Evolutionary conservation across 2,888 invertebrate species (phyloP).

Genomic region (Drosophila fungiperda): DNA sequence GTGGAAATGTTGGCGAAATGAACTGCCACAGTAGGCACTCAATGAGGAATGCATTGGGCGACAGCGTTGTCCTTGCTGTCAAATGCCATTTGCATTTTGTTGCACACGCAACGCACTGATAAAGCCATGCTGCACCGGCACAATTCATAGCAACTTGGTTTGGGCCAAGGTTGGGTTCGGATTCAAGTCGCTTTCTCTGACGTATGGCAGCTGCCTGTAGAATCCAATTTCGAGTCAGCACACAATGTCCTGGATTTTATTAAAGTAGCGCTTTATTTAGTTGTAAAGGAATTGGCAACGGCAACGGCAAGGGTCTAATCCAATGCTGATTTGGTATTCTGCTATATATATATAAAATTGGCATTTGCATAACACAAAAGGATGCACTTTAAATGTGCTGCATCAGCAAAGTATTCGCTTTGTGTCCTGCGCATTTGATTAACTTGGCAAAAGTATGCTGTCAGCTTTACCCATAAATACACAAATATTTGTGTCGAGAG

Average conservation of each 20-base stretch:
- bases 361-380: slow-evolving; percentile 43
- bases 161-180: not conserved
- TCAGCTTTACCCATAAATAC: slow-evolving; percentile 56
- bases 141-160: slow-evolving; percentile 2
- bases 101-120: slow-evolving; percentile 48
- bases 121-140: slow-evolving; percentile 48
- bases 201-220: slow-evolving; percentile 49
- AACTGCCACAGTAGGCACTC: slow-evolving; percentile 52
- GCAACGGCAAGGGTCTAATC: slow-evolving; percentile 13
- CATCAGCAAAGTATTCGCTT: slow-evolving; percentile 57
- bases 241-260: slow-evolving; percentile 55
- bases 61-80: slow-evolving; percentile 58
- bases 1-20: slow-evolving; percentile 43
- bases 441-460: slow-evolving; percentile 21
- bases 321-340: slow-evolving; percentile 19
- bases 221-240: slow-evolving; percentile 71
- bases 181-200: slow-evolving; percentile 29
- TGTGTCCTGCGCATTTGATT: slow-evolving; percentile 52
- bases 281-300: slow-evolving; percentile 4
- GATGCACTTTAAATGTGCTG: slow-evolving; percentile 55
- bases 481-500: slow-evolving; percentile 41
- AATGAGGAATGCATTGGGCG: slow-evolving; percentile 65
- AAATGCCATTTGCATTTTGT: slow-evolving; percentile 58
- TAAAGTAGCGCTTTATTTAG: slow-evolving; percentile 50
- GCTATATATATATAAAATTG: slow-evolving; percentile 5